Conservation (phyloP, 2,113 vertebrate species). For the Xenopus tropicalis region UCB_Xtro_10.0 CM004450.2:62879501-62880000, state of each 20-base stretch:
- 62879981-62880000: not conserved
- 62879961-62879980: too few species aligned
- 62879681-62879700: conserved; percentile 54
- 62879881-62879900: conserved; percentile 10
- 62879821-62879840: conserved; percentile 62
- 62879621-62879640: conserved; percentile 50
- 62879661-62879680: conserved; percentile 55
- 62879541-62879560: too few species aligned
- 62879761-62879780: conserved; percentile 61
- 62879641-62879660: conserved; percentile 54
- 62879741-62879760: conserved; percentile 65
- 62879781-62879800: conserved; percentile 60
- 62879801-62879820: conserved; percentile 56
- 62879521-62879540: too few species aligned
- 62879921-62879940: not conserved
- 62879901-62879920: conserved; percentile 3
- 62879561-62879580: too few species aligned
- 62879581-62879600: conserved; percentile 37
- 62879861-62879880: conserved; percentile 24
- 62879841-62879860: conserved; percentile 58
- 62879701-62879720: conserved; percentile 58
- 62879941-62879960: not conserved
- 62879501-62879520: too few species aligned
- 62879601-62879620: conserved; percentile 49
- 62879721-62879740: conserved; percentile 60